Base-by-base conservation (phyloP, 2,888 invertebrate genomes). In the Sminthurinus aureus region DNA sequence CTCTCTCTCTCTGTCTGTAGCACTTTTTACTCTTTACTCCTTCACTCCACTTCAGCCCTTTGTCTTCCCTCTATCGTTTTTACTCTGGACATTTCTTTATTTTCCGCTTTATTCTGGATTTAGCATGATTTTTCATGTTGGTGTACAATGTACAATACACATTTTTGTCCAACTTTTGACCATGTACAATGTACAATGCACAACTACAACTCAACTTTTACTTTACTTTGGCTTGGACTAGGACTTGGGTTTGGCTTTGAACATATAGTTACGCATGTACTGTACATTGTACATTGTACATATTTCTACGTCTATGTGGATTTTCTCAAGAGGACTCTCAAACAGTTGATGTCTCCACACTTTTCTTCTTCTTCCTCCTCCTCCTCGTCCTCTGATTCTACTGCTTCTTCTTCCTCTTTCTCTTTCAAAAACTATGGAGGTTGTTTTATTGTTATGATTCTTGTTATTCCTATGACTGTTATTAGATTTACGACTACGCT, bases 61-160 rank as follows among this genome's bases (percentile, higher is more conserved):
- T 52, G 9, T 26, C 26, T 26, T 73, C 26, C 58, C 76, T 58
- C 76, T 71, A 22, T 71, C 26, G 24, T 24, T 71, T 26, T 24
- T 24, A 12, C 24, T 71, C 24, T 58, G 15, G 58, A 2, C 38
- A 38, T 38, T 38, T 18, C 58, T 58, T 18, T 18, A 18, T 58
- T 18, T 58, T 58, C 69, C 73, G 73, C 58, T 20, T 75, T 75
- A 75, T 76, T 76, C 58, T 58, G 52, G 22, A 58, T 58, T 58
- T 58, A 58, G 58, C 22, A 76, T 52, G 20, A 76, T 52, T 76
- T 76, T 76, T 76, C 58, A 76, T 24, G 20, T 76, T 58, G 22
- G 22, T 13, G 13, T 6, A 50, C 38, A n/a, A n/a, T n/a, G n/a
- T n/a, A n/a, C n/a, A n/a, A n/a, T n/a, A n/a, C n/a, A 52, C 52